phyloP scores from a whole-genome alignment of 2,797 vertebrate genomes.

The Hemibagrus guttatus region DNA sequence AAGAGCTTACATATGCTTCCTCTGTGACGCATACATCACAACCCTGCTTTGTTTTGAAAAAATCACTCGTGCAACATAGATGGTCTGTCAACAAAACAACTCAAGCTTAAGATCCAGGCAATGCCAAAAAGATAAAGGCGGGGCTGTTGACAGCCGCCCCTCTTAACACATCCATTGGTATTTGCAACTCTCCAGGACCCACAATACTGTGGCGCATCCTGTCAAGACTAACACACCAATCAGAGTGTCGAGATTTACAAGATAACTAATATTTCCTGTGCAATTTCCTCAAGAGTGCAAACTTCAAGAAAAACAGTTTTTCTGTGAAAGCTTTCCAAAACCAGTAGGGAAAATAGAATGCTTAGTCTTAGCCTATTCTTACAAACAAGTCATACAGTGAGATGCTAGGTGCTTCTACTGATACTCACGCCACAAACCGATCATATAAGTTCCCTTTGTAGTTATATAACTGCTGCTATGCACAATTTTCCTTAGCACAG shows the following conservation, averaged over 20 bases:
- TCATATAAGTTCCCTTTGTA: background rate
- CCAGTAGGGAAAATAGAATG: background rate
- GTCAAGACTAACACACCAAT: conserved; percentile 5
- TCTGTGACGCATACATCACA: background rate
- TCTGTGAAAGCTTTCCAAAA: background rate
- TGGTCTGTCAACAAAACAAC: conserved; percentile 4
- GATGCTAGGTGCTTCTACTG: background rate
- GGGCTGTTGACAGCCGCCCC: background rate
- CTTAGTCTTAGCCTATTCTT: background rate
- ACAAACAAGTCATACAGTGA: background rate
- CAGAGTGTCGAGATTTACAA: background rate
- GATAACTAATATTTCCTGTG: conserved; percentile 22
- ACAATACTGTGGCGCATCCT: background rate
- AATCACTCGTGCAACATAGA: background rate
- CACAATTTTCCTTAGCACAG: background rate
- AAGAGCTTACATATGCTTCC: background rate
- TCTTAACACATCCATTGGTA: background rate
- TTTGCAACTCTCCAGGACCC: background rate
- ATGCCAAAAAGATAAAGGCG: background rate
- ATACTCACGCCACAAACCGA: background rate
- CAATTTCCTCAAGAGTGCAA: conserved; percentile 2
- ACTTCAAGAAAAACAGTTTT: background rate
- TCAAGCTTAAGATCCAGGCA: background rate
- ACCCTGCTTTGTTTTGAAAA: background rate
- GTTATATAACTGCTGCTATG: background rate